These are phyloP conservation scores for Beris morrisii DNA, from an alignment of 2,888 invertebrate genomes.

Conservation along the genomic window DNA sequence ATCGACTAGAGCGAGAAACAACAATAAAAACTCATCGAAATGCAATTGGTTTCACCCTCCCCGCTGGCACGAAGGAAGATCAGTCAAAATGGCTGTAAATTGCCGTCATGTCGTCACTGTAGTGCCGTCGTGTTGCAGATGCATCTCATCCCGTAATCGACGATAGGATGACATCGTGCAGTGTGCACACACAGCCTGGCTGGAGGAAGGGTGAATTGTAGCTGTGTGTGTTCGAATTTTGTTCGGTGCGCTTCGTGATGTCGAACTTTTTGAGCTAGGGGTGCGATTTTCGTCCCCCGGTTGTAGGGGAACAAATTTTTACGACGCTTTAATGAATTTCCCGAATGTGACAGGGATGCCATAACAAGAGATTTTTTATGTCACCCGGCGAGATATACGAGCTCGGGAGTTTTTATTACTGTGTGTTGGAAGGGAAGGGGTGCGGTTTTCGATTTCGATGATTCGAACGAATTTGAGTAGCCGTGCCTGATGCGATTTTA, in stretches of 20 bases:
- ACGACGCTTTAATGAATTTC: slow-evolving; percentile 44
- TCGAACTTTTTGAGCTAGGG: not conserved
- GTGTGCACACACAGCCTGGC: not conserved
- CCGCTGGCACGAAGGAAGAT: not conserved
- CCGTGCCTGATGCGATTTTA: slow-evolving; percentile 24
- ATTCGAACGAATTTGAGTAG: slow-evolving; percentile 18
- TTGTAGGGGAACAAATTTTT: slow-evolving; percentile 41
- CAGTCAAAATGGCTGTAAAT: slow-evolving; percentile 40
- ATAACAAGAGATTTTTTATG: slow-evolving; percentile 43
- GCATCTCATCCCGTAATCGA: not conserved
- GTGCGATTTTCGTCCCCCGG: not conserved
- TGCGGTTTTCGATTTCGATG: slow-evolving; percentile 20
- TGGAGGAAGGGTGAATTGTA: no score
- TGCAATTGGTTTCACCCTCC: slow-evolving; percentile 37
- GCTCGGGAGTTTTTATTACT: no score
- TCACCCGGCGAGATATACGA: slow-evolving; percentile 24
- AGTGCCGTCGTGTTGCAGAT: slow-evolving; percentile 5
- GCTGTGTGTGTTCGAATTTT: no score
- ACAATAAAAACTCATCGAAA: slow-evolving; percentile 32
- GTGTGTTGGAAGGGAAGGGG: slow-evolving; percentile 4
- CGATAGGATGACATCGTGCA: not conserved
- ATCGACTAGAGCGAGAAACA: slow-evolving; percentile 12
- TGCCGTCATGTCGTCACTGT: slow-evolving; percentile 29
- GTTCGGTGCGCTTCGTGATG: no score
- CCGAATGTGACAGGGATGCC: slow-evolving; percentile 43